Percentiles rank a stretch among this genome's conserved stretches.
Evolutionary conservation across 2,797 vertebrate species (phyloP).

Genomic region (Gadopsis bispinosus): DNA sequence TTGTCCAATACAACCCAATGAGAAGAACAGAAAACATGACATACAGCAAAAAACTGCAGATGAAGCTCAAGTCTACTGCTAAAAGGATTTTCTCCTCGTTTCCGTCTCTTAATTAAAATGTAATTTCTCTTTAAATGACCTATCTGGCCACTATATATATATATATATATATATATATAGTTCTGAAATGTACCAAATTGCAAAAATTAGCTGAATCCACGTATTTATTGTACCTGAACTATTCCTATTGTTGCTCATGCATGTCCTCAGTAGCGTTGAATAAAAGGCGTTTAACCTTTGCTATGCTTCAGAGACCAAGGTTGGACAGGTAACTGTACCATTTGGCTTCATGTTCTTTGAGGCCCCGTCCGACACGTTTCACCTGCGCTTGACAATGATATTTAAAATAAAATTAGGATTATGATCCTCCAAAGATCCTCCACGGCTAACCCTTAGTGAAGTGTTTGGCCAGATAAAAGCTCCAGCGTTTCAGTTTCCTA

Average conservation of each 20-base stretch:
- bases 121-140: constrained; percentile 8
- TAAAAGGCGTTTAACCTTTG: constrained; percentile 41
- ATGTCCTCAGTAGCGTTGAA: constrained; percentile 14
- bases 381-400: constrained; percentile 27
- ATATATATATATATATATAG: neutral
- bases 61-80: neutral
- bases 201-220: constrained; percentile 22
- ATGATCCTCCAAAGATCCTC: constrained; percentile 14
- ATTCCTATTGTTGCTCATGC: constrained; percentile 22
- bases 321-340: neutral
- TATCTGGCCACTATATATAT: neutral
- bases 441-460: too few species aligned
- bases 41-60: neutral
- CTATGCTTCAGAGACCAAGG: constrained; percentile 23
- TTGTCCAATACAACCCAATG: neutral
- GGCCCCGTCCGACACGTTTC: constrained; percentile 2
- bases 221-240: constrained; percentile 24
- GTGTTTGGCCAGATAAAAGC: neutral
- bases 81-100: neutral
- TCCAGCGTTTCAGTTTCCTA: neutral
- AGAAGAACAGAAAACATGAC: neutral
- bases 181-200: neutral
- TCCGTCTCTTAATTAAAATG: constrained; percentile 14
- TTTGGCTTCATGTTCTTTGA: constrained; percentile 6
- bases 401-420: constrained; percentile 23